Percentiles rank a stretch among this genome's conserved stretches.
Conservation (phyloP, 2,888 invertebrate genomes). For the Drosophila mercatorum region DNA sequence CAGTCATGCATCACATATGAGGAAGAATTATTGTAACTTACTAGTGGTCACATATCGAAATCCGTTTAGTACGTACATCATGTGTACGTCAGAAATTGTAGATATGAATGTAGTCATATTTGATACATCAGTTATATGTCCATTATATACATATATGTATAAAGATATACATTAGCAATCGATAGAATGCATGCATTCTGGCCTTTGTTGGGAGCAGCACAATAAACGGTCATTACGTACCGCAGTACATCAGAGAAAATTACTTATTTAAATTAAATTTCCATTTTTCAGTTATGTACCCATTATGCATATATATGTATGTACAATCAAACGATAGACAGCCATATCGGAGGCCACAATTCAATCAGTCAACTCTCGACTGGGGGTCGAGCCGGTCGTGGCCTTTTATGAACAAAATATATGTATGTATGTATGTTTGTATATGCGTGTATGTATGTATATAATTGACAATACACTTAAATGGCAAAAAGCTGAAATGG, state of each 20-base stretch:
- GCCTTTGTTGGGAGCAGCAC: no score
- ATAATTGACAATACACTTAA: constrained; percentile 54
- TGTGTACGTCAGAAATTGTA: no score
- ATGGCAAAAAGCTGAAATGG: constrained; percentile 34
- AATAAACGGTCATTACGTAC: neutral
- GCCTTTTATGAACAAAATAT: constrained; percentile 42
- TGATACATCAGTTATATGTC: no score
- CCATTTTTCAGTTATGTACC: neutral
- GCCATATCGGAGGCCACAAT: constrained; percentile 45
- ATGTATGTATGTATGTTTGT: neutral
- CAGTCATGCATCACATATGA: no score
- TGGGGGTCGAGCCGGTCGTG: constrained; percentile 18
- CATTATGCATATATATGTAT: neutral
- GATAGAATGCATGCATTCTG: no score
- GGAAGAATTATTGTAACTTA: no score
- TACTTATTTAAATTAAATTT: neutral
- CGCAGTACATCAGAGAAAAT: neutral
- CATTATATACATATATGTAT: no score
- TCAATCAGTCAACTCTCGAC: constrained; percentile 56
- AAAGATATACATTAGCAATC: no score
- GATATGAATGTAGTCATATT: no score
- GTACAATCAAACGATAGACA: constrained; percentile 22
- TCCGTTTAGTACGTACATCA: no score
- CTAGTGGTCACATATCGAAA: no score
- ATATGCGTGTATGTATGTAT: no score